Conservation (phyloP, 2,113 vertebrate species). For the Muntiacus reevesi region DNA sequence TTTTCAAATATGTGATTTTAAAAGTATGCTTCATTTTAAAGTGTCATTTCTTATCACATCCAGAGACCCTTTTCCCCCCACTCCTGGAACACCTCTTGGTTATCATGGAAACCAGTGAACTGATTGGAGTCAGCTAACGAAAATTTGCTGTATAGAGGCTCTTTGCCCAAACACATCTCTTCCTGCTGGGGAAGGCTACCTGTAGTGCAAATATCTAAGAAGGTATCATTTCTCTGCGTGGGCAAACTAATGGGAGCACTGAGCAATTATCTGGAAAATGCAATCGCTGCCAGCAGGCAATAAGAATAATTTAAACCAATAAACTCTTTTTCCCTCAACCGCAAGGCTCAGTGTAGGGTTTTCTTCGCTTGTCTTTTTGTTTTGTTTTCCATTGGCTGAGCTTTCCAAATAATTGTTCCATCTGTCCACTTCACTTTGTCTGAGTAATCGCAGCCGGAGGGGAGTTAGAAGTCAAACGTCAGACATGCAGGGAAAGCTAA, state of each 20-base stretch:
- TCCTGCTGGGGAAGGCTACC: not conserved
- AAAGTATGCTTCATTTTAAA: not conserved
- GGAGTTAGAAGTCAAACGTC: constrained; percentile 62
- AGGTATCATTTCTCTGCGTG: not conserved
- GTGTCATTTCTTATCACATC: not conserved
- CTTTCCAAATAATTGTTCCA: constrained; percentile 66
- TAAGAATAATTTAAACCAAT: constrained; percentile 56
- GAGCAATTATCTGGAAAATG: constrained; percentile 49
- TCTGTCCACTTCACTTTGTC: constrained; percentile 69
- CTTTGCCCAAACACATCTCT: not conserved
- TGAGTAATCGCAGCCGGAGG: constrained; percentile 61
- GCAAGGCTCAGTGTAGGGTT: not conserved
- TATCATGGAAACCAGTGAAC: not conserved
- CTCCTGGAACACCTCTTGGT: not conserved
- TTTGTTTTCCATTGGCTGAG: constrained; percentile 57
- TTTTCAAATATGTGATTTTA: not conserved
- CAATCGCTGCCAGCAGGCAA: not conserved
- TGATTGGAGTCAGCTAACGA: not conserved
- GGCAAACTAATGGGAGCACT: not conserved
- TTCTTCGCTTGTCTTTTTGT: constrained; percentile 43
- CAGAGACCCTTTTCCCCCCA: not conserved
- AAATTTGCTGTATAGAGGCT: not conserved
- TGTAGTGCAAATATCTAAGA: not conserved
- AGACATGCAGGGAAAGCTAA: constrained; percentile 41
- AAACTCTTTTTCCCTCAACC: constrained; percentile 8